Evolutionary conservation across 2,888 invertebrate genomes (phyloP), one percentile per base, ranked within the genome.

Genomic region (Pseudococcus longispinus): DNA sequence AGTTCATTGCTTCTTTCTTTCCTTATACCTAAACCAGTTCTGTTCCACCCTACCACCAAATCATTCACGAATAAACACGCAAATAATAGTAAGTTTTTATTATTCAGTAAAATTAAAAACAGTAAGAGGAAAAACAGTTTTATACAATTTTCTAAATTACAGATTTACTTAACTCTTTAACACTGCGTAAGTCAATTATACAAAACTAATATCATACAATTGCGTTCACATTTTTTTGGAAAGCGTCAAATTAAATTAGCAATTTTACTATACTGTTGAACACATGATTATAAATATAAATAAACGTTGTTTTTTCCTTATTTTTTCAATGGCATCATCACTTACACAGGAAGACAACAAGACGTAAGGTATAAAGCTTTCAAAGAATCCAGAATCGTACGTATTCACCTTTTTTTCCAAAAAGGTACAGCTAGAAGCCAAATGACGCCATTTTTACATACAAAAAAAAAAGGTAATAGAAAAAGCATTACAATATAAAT

Each of bases 111-210:
- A 86, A 80, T 86, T 80, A 86, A 86, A 86, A 86, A 77, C 77
- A 80, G 77, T 70, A 86, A 86, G 77, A 80, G 51, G 80, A 80
- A 86, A 86, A 86, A 86, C 77, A 77, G 80, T 44, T 86, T 86
- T 86, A 51, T 86, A 86, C 86, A 86, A 86, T 86, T 86, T 86
- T 77, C 86, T 86, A 86, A 84, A 86, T 86, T 86, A 86, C 86
- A 86, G 26, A 42, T 86, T 86, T 85, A 85, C 74, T 77, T 42
- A 77, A 86, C 26, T 26, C 77, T 86, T 77, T 70, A 77, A 77
- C 32, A 46, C 77, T 51, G 74, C 85, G 42, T 85, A 86, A 86
- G 65, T 85, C 51, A 85, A 86, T 86, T 80, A 46, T 86, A 86
- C 86, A 86, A 85, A 86, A 77, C 86, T 86, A 86, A 70, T 86